phyloP scores from a whole-genome alignment of 1,140 invertebrate species.

The Zelostemma sp. region DNA sequence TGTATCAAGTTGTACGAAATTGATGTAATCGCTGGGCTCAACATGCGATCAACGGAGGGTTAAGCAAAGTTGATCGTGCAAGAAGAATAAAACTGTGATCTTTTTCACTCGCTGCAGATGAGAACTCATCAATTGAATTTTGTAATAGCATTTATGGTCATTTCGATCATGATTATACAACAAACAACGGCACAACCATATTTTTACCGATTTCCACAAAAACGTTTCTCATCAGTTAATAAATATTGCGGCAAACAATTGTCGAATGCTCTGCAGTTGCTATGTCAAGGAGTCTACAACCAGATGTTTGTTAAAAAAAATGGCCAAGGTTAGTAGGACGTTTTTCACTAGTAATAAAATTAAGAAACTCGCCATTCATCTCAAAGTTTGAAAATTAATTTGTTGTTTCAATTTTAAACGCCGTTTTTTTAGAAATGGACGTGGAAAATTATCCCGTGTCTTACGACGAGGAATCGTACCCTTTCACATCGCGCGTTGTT shows the following conservation, averaged over 20 bases:
- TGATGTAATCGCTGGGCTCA: too few relatives aligned
- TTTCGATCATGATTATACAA: constrained; percentile 45
- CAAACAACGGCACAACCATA: constrained; percentile 51
- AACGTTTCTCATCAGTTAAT: constrained; percentile 41
- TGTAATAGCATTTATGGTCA: constrained; percentile 49
- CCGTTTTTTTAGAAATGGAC: constrained; percentile 61
- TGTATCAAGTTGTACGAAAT: too few relatives aligned
- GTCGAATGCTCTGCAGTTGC: constrained; percentile 56
- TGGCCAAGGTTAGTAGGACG: constrained; percentile 53
- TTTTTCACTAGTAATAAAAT: too few relatives aligned
- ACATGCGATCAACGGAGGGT: too few relatives aligned
- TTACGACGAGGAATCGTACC: constrained; percentile 52
- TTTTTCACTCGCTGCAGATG: constrained; percentile 57
- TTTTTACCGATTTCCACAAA: constrained; percentile 50
- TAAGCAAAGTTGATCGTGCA: too few relatives aligned
- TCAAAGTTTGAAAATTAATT: neutral
- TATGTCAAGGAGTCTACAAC: constrained; percentile 65
- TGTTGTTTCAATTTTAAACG: constrained; percentile 1
- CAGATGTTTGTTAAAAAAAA: constrained; percentile 64
- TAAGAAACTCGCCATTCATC: too few relatives aligned
- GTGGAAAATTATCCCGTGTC: constrained; percentile 52
- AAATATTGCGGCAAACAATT: constrained; percentile 65
- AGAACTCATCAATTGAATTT: constrained; percentile 51
- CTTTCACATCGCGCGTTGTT: constrained; percentile 54
- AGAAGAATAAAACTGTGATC: too few relatives aligned